A percentile compares a stretch with the other conserved stretches of the same genome.
Evolutionary conservation across 2,888 invertebrate species (phyloP).

Genomic region (Acleris laterana): DNA sequence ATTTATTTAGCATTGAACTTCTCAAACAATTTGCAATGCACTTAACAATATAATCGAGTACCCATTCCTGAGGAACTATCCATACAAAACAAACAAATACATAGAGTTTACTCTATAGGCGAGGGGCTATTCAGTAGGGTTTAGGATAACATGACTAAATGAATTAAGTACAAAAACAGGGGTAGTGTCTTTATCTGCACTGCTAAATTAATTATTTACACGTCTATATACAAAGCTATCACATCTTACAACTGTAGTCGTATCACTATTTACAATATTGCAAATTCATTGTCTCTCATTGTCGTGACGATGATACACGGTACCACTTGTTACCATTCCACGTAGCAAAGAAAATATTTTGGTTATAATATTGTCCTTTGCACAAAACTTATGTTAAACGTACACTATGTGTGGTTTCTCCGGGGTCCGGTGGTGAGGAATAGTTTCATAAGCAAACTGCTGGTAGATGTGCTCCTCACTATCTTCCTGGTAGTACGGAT

Average conservation of each 20-base stretch:
- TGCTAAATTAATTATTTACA: constrained; percentile 73
- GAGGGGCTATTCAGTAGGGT: constrained; percentile 50
- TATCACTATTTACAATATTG: constrained; percentile 84
- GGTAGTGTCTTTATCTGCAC: constrained; percentile 72
- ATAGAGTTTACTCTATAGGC: constrained; percentile 53
- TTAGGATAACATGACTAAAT: constrained; percentile 61
- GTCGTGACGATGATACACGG: constrained; percentile 62
- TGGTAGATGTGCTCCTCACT: constrained; percentile 82
- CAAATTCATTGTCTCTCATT: constrained; percentile 68
- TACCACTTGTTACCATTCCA: constrained; percentile 54
- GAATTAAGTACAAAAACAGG: constrained; percentile 78
- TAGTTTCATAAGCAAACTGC: constrained; percentile 81
- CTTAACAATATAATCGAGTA: constrained; percentile 59
- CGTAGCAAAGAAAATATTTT: constrained; percentile 68
- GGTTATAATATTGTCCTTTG: constrained; percentile 67
- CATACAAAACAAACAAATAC: constrained; percentile 61
- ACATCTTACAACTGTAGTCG: constrained; percentile 80
- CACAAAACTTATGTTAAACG: constrained; percentile 81
- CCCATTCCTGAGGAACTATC: constrained; percentile 69
- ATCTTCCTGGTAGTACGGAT: constrained; percentile 78
- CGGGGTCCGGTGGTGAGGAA: constrained; percentile 80
- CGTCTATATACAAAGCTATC: constrained; percentile 82
- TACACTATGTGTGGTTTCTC: constrained; percentile 86
- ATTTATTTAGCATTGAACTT: constrained; percentile 60
- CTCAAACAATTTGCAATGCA: constrained; percentile 65